Percentiles rank a stretch among this genome's conserved stretches.
These are phyloP conservation scores for Amaurobius ferox DNA, from an alignment of 2,888 invertebrate genomes.

Conservation along the genomic window DNA sequence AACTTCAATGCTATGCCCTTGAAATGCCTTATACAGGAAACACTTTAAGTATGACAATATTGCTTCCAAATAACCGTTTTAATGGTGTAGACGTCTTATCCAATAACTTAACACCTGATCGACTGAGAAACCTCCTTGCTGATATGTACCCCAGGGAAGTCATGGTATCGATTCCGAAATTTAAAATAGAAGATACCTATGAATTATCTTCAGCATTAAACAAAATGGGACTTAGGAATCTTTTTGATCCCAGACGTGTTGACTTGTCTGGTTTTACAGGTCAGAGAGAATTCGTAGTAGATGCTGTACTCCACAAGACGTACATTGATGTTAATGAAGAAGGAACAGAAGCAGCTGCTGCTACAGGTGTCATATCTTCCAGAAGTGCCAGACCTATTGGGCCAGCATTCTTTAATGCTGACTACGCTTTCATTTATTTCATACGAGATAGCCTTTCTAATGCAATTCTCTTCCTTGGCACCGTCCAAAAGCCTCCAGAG, in stretches of 20 bases:
- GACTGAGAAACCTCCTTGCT: conserved; percentile 65
- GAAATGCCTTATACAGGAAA: conserved; percentile 74
- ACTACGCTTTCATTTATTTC: conserved; percentile 73
- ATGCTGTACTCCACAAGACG: conserved; percentile 72
- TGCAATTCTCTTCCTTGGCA: conserved; percentile 73
- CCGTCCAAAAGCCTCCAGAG: conserved; percentile 68
- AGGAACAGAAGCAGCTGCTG: conserved; percentile 74
- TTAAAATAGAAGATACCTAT: conserved; percentile 73
- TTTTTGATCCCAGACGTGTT: conserved; percentile 72
- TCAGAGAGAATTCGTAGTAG: conserved; percentile 53
- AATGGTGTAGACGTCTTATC: conserved; percentile 70
- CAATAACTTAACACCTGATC: conserved; percentile 44
- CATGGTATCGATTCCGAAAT: conserved; percentile 69
- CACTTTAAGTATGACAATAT: conserved; percentile 72
- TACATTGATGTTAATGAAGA: conserved; percentile 73
- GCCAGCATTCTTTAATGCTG: conserved; percentile 72
- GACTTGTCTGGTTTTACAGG: conserved; percentile 73
- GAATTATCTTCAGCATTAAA: conserved; percentile 71
- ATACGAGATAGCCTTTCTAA: conserved; percentile 72
- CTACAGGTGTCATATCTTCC: conserved; percentile 68
- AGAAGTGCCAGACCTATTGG: conserved; percentile 67
- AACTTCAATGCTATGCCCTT: conserved; percentile 68
- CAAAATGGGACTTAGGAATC: conserved; percentile 72
- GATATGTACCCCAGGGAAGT: conserved; percentile 73
- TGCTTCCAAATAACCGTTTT: conserved; percentile 71